A percentile compares a stretch with the other conserved stretches of the same genome.
phyloP scores from a whole-genome alignment of 2,888 invertebrate species.

The Clunio marinus region DNA sequence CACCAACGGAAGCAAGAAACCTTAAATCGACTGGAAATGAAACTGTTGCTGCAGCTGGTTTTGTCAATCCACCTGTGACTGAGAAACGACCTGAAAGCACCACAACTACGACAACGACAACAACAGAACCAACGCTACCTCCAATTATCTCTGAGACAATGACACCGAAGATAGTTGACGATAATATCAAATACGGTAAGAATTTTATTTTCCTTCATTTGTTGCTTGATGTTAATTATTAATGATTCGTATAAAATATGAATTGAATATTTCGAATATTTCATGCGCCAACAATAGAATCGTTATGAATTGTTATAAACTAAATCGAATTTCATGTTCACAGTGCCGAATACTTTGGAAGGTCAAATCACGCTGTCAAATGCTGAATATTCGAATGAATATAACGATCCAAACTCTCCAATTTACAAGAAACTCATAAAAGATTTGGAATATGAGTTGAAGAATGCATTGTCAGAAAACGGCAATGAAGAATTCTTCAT shows the following conservation, averaged over 20 bases:
- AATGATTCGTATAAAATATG: not conserved
- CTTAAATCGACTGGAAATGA: slow-evolving; percentile 55
- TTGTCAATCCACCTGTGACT: slow-evolving; percentile 37
- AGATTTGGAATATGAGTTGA: slow-evolving; percentile 59
- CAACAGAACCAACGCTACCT: slow-evolving; percentile 25
- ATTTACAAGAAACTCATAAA: slow-evolving; percentile 60
- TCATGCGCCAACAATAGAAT: too few relatives aligned
- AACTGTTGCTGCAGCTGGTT: slow-evolving; percentile 52
- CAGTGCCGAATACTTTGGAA: slow-evolving; percentile 67
- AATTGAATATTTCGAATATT: too few relatives aligned
- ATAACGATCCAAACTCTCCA: slow-evolving; percentile 59
- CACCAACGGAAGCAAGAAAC: slow-evolving; percentile 56
- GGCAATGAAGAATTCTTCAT: slow-evolving; percentile 57
- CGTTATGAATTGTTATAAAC: too few relatives aligned
- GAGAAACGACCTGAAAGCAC: slow-evolving; percentile 40
- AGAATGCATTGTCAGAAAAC: slow-evolving; percentile 54
- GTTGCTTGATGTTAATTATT: too few relatives aligned
- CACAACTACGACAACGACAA: slow-evolving; percentile 37
- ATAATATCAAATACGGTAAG: slow-evolving; percentile 31
- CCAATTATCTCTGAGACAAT: not conserved
- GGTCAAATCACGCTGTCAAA: slow-evolving; percentile 65
- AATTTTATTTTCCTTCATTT: not conserved
- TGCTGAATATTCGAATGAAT: slow-evolving; percentile 58
- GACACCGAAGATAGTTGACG: not conserved
- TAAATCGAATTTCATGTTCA: slow-evolving; percentile 42